A percentile compares a stretch with the other conserved stretches of the same genome.
Conservation (phyloP, 2,797 vertebrate species). For the Poecilia velifera region DNA sequence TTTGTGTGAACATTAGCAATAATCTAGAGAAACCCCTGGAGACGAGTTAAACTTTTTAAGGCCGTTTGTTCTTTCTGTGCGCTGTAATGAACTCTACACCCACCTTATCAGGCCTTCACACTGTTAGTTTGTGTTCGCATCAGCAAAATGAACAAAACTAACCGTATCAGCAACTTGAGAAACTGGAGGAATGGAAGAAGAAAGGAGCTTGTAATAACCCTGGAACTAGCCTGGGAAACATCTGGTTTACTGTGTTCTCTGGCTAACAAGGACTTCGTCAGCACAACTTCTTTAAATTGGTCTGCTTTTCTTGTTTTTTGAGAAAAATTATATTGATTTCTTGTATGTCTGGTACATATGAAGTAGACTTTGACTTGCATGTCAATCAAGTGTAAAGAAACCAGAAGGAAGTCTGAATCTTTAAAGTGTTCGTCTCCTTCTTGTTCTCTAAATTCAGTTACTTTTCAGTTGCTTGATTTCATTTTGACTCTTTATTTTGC, state of each 20-base stretch:
- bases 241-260: background rate
- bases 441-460: background rate
- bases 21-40: conserved; percentile 6
- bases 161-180: conserved; percentile 22
- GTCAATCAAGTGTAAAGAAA: background rate
- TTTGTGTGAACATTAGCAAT: conserved; percentile 20
- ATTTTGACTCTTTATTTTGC: background rate
- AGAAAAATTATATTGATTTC: background rate
- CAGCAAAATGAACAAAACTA: conserved; percentile 27
- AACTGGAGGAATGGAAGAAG: conserved; percentile 3
- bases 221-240: background rate
- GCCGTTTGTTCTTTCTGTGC: conserved; percentile 17
- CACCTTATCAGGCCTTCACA: conserved; percentile 18
- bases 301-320: background rate
- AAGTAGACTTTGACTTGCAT: no score
- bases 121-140: conserved; percentile 22
- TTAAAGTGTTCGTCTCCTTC: background rate
- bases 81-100: conserved; percentile 23
- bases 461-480: background rate
- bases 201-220: background rate
- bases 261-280: background rate
- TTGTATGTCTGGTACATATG: no score
- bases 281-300: background rate
- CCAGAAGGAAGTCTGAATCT: background rate
- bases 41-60: conserved; percentile 15